Evolutionary conservation across 2,797 vertebrate genomes (phyloP).

Genomic region (Myotis daubentonii): DNA sequence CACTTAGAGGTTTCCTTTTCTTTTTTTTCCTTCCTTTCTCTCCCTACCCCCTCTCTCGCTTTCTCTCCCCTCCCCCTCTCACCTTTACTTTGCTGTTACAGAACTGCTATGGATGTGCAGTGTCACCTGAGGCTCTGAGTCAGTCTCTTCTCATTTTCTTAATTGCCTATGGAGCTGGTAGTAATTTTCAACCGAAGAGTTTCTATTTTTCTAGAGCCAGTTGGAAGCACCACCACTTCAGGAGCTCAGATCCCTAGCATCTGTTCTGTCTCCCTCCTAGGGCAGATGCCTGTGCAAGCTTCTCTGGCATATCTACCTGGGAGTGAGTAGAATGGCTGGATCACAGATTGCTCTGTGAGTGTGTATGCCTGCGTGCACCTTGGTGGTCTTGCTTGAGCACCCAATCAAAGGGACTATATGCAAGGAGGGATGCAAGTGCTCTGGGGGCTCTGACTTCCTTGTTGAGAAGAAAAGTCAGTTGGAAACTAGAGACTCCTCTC

Average conservation of each 20-base stretch:
- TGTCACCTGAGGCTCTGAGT: background rate
- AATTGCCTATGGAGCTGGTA: background rate
- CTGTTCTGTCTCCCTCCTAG: background rate
- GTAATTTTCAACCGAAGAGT: slow-evolving; percentile 61
- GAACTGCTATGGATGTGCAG: background rate
- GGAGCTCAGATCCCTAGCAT: background rate
- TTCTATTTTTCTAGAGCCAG: slow-evolving; percentile 66
- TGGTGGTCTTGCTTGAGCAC: background rate
- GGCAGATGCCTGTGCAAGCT: background rate
- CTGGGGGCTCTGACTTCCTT: background rate
- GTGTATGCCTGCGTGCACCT: background rate
- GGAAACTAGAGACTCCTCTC: background rate
- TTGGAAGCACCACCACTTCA: slow-evolving; percentile 27
- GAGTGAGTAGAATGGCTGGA: background rate
- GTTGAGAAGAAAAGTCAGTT: background rate
- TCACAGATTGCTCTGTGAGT: no score
- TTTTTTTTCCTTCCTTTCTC: no score
- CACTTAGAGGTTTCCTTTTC: background rate
- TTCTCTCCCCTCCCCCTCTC: no score
- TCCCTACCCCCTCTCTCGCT: no score
- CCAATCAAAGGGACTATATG: no score
- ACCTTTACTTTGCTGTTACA: background rate
- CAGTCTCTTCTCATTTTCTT: slow-evolving; percentile 12
- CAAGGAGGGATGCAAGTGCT: background rate
- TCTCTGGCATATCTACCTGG: background rate